Evolutionary conservation across 2,797 vertebrate genomes (phyloP).

Genomic region (Setipinna tenuifilis): DNA sequence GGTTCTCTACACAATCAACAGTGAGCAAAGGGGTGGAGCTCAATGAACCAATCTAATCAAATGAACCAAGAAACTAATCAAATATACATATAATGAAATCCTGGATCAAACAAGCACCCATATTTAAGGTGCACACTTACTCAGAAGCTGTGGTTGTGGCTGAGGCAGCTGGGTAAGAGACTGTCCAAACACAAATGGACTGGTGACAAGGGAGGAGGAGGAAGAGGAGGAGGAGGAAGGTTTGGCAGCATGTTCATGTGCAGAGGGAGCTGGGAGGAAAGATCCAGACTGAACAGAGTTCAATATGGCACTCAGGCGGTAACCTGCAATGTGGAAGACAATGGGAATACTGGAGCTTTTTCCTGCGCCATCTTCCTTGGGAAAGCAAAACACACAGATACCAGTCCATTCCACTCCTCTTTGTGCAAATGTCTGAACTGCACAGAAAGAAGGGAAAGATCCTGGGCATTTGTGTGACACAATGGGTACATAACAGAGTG

Average conservation of each 20-base stretch:
- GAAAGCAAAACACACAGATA: constrained; percentile 58
- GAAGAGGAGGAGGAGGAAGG: constrained; percentile 79
- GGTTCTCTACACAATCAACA: background rate
- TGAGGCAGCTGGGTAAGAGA: constrained; percentile 99
- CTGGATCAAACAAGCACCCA: constrained; percentile 79
- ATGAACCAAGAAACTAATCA: constrained; percentile 27
- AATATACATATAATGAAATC: constrained; percentile 75
- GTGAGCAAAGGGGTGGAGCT: background rate
- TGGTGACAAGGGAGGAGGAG: constrained; percentile 94
- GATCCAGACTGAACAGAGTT: constrained; percentile 99
- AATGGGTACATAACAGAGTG: constrained; percentile 33
- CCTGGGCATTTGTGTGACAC: constrained; percentile 28
- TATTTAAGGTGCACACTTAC: constrained; percentile 98
- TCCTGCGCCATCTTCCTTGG: constrained; percentile 67
- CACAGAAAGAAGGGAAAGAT: constrained; percentile 6
- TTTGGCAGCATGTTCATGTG: constrained; percentile 99
- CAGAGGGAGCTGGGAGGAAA: constrained; percentile 97
- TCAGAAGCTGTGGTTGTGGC: constrained; percentile 98
- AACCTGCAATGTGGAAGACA: constrained; percentile 99
- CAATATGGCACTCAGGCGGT: constrained; percentile 99
- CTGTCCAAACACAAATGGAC: constrained; percentile 99
- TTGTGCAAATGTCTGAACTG: background rate
- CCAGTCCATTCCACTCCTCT: constrained; percentile 20
- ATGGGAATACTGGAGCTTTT: constrained; percentile 94
- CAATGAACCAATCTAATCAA: too few relatives aligned